Evolutionary conservation across 1,140 invertebrate species (phyloP), one percentile per base, ranked within the genome.

Genomic region (Brachionus asplanchnoidis): DNA sequence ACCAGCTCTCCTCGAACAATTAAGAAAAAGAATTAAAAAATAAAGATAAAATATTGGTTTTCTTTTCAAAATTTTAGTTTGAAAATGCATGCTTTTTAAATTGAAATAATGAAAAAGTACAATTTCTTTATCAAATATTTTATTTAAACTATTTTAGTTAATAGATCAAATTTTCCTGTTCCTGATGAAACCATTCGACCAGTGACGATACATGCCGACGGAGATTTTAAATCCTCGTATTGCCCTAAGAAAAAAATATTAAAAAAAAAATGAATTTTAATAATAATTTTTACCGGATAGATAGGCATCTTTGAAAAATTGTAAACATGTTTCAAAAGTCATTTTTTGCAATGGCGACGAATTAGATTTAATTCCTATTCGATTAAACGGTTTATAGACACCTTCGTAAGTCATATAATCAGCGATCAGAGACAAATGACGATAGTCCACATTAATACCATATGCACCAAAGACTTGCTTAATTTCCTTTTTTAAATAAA

Each of bases 361-460:
- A 50, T 93, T 95, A 26, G 92, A 92, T 86, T 94, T 93, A 92
- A 99, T 96, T 6, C 95, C 95, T 87, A 92, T 93, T 36, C 97
- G 91, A 89, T 94, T 99, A 88, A 99, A 93, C 0, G 97, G 94
- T 87, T 94, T 93, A 87, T 95, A 97, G 9, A 90, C 91, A 0
- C 98, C 98, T 88, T 95, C 94, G 87, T 93, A 96, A 0, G 97
- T 99, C 97, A 99, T 99, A 88, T 98, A 99, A 90, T 99, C 97
- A 0, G 97, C 95, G 82, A 99, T 93, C 0, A 99, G 90, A 0
- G 93, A 93, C 85, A 99, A 91, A 92, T 99, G 98, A 46, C 97
- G 91, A 3, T 94, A 93, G 91, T 99, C 95, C 0, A 99, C 96
- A 17, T 93, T 92, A 87, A 99, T 99, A 26, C 96, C 96, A 88